Conservation (phyloP, 2,797 vertebrate species). For the Intellagama lesueurii region DNA sequence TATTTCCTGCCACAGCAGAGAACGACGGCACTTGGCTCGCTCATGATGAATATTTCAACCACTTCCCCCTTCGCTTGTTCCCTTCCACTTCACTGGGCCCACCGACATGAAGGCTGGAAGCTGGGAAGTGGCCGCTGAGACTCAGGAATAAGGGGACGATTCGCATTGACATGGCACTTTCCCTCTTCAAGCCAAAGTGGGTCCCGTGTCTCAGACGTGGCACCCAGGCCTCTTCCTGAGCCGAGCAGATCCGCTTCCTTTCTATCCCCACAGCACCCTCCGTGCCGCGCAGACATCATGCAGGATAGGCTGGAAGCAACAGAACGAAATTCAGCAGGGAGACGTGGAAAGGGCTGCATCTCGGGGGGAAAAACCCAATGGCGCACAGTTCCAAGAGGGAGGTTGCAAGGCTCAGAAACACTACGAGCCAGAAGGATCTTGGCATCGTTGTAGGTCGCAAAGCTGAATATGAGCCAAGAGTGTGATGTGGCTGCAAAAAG, state of each 20-base stretch:
- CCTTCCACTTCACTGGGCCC: constrained; percentile 41
- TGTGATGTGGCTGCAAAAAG: too few species aligned
- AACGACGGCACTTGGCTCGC: constrained; percentile 38
- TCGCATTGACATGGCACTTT: constrained; percentile 40
- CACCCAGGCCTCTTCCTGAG: neutral
- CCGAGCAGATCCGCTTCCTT: neutral
- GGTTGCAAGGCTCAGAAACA: too few species aligned
- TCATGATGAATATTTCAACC: constrained; percentile 62
- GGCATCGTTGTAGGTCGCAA: too few species aligned
- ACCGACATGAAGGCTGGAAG: constrained; percentile 35
- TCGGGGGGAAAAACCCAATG: too few species aligned
- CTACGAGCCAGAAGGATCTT: too few species aligned
- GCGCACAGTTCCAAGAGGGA: too few species aligned
- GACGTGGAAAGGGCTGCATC: too few species aligned
- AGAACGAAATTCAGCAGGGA: too few species aligned
- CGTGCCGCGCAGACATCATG: neutral
- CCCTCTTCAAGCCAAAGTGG: neutral
- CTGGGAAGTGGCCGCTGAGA: constrained; percentile 9
- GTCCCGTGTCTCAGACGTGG: neutral
- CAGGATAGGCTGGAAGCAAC: neutral
- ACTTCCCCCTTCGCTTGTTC: constrained; percentile 40
- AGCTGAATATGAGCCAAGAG: too few species aligned
- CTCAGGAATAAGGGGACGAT: constrained; percentile 37
- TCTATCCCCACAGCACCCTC: neutral
- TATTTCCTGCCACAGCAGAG: neutral